A percentile compares a stretch with the other conserved stretches of the same genome.
Conservation (phyloP, 2,888 invertebrate species). For the Latrodectus hesperus region DNA sequence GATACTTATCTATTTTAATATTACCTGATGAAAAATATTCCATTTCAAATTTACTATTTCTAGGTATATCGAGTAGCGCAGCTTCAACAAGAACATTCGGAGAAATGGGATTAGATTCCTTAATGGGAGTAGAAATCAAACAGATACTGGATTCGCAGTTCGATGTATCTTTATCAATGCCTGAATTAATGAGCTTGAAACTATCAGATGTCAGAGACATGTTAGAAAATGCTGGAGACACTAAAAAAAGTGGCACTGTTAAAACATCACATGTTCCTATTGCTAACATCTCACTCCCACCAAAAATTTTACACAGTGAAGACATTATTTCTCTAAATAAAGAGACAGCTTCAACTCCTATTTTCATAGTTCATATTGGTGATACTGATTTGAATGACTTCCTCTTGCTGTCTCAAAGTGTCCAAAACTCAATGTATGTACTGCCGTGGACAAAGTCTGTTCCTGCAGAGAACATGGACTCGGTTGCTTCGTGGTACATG, state of each 20-base stretch:
- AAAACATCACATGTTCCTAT: conserved; percentile 46
- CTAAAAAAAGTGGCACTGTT: neutral
- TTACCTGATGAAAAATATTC: too few relatives aligned
- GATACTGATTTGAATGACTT: neutral
- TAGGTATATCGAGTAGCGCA: too few relatives aligned
- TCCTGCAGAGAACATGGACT: conserved; percentile 37
- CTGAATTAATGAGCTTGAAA: conserved; percentile 82
- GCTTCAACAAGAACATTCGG: conserved; percentile 74
- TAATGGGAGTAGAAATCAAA: conserved; percentile 72
- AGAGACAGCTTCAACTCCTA: conserved; percentile 70
- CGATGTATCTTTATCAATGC: conserved; percentile 90
- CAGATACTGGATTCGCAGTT: conserved; percentile 81
- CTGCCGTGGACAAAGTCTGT: conserved; percentile 83
- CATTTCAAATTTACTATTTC: too few relatives aligned
- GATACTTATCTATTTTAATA: too few relatives aligned
- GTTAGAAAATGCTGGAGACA: conserved; percentile 9
- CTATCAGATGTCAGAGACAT: conserved; percentile 81
- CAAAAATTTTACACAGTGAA: conserved; percentile 83
- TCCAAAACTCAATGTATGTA: conserved; percentile 88
- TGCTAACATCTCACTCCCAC: conserved; percentile 82
- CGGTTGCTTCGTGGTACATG: conserved; percentile 48
- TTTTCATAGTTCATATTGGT: conserved; percentile 80
- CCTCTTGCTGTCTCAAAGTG: conserved; percentile 78
- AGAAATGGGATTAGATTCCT: conserved; percentile 78
- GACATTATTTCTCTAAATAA: conserved; percentile 80